Percentiles rank a stretch among this genome's conserved stretches.
Conservation (phyloP, 2,888 invertebrate species). For the Sthenelais limicola region DNA sequence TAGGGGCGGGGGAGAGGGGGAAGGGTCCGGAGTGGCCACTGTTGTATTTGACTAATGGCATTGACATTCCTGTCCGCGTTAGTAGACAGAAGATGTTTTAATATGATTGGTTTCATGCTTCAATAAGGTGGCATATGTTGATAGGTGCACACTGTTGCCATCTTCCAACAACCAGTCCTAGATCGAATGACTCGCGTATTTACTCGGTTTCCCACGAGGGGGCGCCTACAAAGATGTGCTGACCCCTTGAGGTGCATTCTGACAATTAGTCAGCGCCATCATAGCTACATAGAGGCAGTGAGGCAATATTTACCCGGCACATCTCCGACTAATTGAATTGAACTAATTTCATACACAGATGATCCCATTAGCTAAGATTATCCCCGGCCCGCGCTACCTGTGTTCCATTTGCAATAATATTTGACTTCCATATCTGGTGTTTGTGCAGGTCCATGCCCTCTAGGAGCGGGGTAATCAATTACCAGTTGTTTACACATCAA, state of each 20-base stretch:
- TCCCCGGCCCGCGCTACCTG: conserved; percentile 3
- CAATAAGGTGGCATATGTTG: conserved; percentile 33
- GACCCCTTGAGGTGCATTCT: conserved; percentile 20
- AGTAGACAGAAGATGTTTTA: conserved; percentile 3
- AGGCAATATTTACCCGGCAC: conserved; percentile 5
- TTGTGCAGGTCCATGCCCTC: conserved; percentile 19
- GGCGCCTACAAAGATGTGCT: conserved; percentile 28
- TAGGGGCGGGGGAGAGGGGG: background rate
- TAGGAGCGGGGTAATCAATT: conserved; percentile 25
- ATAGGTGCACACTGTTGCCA: background rate
- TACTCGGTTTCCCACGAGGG: conserved; percentile 23
- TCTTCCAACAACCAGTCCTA: background rate
- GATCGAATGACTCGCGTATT: conserved; percentile 23
- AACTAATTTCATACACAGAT: conserved; percentile 37
- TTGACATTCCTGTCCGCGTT: too few species aligned
- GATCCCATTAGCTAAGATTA: conserved; percentile 29
- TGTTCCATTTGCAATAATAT: conserved; percentile 1
- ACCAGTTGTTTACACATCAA: conserved; percentile 32
- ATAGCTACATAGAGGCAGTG: background rate
- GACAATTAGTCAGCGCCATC: conserved; percentile 26
- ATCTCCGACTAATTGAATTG: conserved; percentile 33
- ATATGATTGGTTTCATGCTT: conserved; percentile 23
- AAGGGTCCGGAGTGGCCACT: background rate
- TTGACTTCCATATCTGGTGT: conserved; percentile 38
- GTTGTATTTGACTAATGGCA: too few species aligned